Conservation (phyloP, 2,113 vertebrate species). For the Scytalopus superciliaris region DNA sequence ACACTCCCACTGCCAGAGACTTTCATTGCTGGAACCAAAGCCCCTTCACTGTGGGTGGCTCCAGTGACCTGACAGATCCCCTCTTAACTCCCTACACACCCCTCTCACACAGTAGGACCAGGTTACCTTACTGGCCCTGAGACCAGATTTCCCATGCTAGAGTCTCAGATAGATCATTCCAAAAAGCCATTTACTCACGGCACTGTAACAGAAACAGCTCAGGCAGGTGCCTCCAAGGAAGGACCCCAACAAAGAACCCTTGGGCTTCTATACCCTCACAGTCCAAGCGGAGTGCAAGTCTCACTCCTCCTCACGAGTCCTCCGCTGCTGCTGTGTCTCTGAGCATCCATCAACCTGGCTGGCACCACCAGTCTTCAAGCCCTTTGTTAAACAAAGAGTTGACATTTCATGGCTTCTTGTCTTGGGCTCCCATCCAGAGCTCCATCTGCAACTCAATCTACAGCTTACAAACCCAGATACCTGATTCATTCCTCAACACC, state of each 20-base stretch:
- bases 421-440: neutral
- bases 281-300: neutral
- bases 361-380: no score
- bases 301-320: neutral
- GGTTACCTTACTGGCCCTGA: neutral
- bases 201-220: no score
- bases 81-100: neutral
- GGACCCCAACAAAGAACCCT: neutral
- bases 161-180: neutral
- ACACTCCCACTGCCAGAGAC: no score
- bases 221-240: neutral
- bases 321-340: neutral
- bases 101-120: neutral
- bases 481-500: neutral
- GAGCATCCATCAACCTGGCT: neutral
- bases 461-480: neutral
- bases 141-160: neutral
- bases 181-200: neutral
- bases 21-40: fast-evolving
- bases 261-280: neutral
- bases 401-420: neutral
- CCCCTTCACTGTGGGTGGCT: fast-evolving
- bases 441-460: neutral
- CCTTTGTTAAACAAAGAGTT: neutral
- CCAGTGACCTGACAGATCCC: neutral